Percentiles rank a stretch among this genome's conserved stretches.
Conservation (phyloP, 2,113 vertebrate species). For the Pollachius pollachius region DNA sequence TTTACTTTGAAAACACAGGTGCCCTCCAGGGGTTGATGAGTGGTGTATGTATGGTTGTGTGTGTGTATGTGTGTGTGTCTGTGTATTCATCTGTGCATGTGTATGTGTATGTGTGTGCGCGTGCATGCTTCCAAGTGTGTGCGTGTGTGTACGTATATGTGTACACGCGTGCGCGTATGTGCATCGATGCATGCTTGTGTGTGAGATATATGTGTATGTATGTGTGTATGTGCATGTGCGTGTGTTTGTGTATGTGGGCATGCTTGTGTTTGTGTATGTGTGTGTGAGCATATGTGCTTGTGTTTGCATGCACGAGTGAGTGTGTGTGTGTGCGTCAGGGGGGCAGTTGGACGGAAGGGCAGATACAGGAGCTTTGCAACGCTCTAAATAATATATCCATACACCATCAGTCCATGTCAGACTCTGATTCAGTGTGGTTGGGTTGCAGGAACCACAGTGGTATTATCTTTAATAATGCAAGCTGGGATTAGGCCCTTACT, state of each 20-base stretch:
- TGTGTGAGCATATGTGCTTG: too few relatives aligned
- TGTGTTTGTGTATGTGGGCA: too few relatives aligned
- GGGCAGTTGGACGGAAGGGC: slow-evolving; percentile 44
- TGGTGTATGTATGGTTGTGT: slow-evolving; percentile 52
- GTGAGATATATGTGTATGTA: slow-evolving; percentile 25
- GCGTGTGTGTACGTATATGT: not conserved
- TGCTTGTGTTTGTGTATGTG: too few relatives aligned
- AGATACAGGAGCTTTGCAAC: slow-evolving; percentile 53
- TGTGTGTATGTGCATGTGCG: not conserved
- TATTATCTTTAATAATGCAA: slow-evolving; percentile 79
- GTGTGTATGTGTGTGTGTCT: slow-evolving; percentile 1
- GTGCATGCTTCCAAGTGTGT: not conserved
- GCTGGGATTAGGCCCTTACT: slow-evolving; percentile 64
- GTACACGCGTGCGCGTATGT: slow-evolving; percentile 1
- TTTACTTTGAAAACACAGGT: slow-evolving; percentile 79
- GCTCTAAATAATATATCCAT: slow-evolving; percentile 76
- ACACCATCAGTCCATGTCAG: slow-evolving; percentile 68
- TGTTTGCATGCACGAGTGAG: not conserved
- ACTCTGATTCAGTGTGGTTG: slow-evolving; percentile 72
- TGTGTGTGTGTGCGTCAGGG: slow-evolving; percentile 20
- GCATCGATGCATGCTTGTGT: slow-evolving; percentile 2
- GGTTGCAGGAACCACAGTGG: slow-evolving; percentile 65
- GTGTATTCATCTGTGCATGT: not conserved
- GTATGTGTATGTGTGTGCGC: slow-evolving; percentile 2
- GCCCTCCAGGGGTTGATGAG: slow-evolving; percentile 70